Evolutionary conservation across 2,888 invertebrate genomes (phyloP).

Genomic region (Crioceris asparagi): DNA sequence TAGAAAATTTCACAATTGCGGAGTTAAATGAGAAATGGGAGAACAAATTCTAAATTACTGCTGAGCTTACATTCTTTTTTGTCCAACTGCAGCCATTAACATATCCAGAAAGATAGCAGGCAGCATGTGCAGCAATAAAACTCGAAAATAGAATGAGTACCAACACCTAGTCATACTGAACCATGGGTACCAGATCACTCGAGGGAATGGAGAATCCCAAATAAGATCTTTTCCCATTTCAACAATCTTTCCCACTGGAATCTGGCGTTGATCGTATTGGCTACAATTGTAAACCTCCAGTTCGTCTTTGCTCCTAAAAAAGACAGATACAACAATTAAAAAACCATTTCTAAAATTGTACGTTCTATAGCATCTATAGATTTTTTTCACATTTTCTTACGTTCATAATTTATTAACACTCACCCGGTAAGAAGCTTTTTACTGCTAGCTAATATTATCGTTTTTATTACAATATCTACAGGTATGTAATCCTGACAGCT

Average conservation of each 20-base stretch:
- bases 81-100: conserved; percentile 51
- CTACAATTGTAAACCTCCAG: conserved; percentile 72
- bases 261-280: conserved; percentile 53
- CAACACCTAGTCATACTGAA: conserved; percentile 49
- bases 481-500: conserved; percentile 24
- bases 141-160: conserved; percentile 48
- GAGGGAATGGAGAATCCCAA: conserved; percentile 52
- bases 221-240: conserved; percentile 31
- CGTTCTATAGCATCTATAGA: neutral
- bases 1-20: too few relatives aligned
- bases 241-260: conserved; percentile 54
- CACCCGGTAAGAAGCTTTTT: conserved; percentile 13
- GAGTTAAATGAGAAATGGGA: too few relatives aligned
- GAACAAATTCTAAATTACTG: too few relatives aligned
- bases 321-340: neutral
- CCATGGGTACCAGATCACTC: conserved; percentile 57
- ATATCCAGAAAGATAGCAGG: conserved; percentile 70
- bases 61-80: conserved; percentile 57
- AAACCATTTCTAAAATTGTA: neutral
- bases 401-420: neutral
- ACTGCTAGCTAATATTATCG: conserved; percentile 15
- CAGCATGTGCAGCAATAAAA: conserved; percentile 38
- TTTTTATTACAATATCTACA: conserved; percentile 21
- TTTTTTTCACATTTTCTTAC: neutral
- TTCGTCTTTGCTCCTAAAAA: conserved; percentile 23